A percentile compares a stretch with the other conserved stretches of the same genome.
Conservation (phyloP, 2,797 vertebrate genomes). For the Nannoperca australis region DNA sequence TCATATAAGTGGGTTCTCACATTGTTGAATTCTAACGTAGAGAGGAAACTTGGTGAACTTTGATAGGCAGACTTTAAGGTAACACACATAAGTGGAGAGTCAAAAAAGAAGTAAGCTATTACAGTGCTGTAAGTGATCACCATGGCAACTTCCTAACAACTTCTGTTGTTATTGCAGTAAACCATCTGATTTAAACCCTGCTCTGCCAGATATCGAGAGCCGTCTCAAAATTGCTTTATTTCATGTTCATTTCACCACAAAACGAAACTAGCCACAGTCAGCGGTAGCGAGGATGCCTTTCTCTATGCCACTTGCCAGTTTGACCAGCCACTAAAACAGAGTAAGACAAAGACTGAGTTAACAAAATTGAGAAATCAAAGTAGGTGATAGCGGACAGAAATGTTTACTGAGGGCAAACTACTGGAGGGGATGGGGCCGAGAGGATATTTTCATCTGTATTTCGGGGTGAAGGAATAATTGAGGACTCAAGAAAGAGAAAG, state of each 20-base stretch:
- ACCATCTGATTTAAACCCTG: neutral
- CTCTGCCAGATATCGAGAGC: neutral
- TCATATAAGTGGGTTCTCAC: neutral
- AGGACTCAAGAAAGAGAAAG: neutral
- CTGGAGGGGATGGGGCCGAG: neutral
- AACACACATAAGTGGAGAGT: neutral
- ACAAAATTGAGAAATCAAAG: neutral
- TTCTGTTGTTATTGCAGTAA: neutral
- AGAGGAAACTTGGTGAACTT: neutral
- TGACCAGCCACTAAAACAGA: neutral
- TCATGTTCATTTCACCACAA: neutral
- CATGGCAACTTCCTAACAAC: neutral
- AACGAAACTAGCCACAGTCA: neutral
- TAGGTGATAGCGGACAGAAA: neutral
- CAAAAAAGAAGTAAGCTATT: neutral
- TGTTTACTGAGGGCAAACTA: neutral
- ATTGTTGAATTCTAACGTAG: neutral
- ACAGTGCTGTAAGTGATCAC: too few species aligned
- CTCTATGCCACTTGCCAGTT: neutral
- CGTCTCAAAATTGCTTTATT: neutral
- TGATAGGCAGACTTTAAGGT: neutral
- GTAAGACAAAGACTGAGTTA: neutral
- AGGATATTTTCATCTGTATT: slow-evolving; percentile 9
- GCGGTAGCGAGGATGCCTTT: neutral
- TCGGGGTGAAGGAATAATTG: neutral